phyloP scores from a whole-genome alignment of 2,797 vertebrate genomes.

The Acestrorhynchus altus region DNA sequence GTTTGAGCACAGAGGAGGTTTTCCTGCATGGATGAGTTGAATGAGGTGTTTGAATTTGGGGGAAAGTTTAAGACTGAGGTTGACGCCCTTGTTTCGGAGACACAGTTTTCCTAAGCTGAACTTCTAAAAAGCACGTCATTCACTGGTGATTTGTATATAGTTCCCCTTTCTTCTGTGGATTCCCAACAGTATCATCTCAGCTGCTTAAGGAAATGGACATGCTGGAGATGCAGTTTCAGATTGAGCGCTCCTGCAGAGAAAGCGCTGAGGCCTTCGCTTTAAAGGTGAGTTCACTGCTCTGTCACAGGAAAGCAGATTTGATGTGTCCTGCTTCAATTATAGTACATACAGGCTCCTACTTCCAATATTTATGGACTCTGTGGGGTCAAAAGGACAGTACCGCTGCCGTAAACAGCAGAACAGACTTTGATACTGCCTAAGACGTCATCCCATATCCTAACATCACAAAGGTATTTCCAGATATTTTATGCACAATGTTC shows the following conservation, averaged over 20 bases:
- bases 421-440: neutral
- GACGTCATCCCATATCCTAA: neutral
- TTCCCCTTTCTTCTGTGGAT: neutral
- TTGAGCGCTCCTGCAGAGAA: slow-evolving; percentile 76
- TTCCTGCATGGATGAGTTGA: too few species aligned
- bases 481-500: neutral
- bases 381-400: neutral
- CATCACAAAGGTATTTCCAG: neutral
- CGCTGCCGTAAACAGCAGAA: neutral
- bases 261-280: slow-evolving; percentile 75
- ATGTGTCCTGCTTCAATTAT: neutral
- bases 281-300: slow-evolving; percentile 66
- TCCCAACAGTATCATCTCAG: slow-evolving; percentile 74
- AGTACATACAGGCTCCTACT: neutral
- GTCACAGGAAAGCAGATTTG: neutral
- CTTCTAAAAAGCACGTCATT: too few species aligned
- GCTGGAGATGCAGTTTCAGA: slow-evolving; percentile 79
- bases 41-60: neutral
- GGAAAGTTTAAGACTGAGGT: neutral
- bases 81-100: neutral
- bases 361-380: neutral
- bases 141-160: neutral
- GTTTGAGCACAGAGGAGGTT: too few species aligned
- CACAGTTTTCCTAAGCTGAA: too few species aligned
- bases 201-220: slow-evolving; percentile 80